Evolutionary conservation across 92 coral and sea anemone species (phyloP).

Genomic region (Muricea muricata): DNA sequence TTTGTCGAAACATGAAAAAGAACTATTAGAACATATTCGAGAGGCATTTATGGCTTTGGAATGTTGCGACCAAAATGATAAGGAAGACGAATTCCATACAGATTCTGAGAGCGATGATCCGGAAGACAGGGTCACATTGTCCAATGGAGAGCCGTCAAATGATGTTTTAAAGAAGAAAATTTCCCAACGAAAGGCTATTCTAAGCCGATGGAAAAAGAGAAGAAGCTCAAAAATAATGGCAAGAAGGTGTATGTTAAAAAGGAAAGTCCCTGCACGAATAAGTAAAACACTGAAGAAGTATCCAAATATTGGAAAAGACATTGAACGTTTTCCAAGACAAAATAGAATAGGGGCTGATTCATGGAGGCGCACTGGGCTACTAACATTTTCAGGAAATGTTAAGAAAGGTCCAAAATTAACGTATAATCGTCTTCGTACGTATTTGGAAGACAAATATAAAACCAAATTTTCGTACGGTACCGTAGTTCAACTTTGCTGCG

Average conservation of each 20-base stretch:
- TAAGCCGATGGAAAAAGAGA: not conserved
- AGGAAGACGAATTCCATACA: slow-evolving; percentile 27
- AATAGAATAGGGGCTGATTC: slow-evolving; percentile 17
- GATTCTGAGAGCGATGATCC: slow-evolving; percentile 61
- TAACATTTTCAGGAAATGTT: not conserved
- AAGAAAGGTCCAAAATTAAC: slow-evolving; percentile 5
- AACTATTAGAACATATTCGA: not conserved
- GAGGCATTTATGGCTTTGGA: not conserved
- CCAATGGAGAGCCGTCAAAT: not conserved
- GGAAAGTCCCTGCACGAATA: not conserved
- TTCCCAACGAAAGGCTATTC: slow-evolving; percentile 23
- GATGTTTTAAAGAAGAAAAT: slow-evolving; percentile 31
- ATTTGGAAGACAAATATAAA: slow-evolving; percentile 18
- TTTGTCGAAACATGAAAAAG: not conserved
- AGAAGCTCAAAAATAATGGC: not conserved
- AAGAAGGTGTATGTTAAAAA: not conserved
- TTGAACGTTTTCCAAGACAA: not conserved
- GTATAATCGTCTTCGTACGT: not conserved
- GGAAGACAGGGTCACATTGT: slow-evolving; percentile 60
- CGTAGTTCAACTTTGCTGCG: not conserved
- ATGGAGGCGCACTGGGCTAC: not conserved
- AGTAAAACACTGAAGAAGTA: not conserved
- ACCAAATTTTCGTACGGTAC: slow-evolving; percentile 20
- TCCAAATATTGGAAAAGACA: slow-evolving; percentile 14
- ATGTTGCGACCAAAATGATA: not conserved